A percentile compares a stretch with the other conserved stretches of the same genome.
These are phyloP conservation scores for Carterocephalus palaemon DNA, from an alignment of 2,888 invertebrate genomes.

Conservation along the genomic window DNA sequence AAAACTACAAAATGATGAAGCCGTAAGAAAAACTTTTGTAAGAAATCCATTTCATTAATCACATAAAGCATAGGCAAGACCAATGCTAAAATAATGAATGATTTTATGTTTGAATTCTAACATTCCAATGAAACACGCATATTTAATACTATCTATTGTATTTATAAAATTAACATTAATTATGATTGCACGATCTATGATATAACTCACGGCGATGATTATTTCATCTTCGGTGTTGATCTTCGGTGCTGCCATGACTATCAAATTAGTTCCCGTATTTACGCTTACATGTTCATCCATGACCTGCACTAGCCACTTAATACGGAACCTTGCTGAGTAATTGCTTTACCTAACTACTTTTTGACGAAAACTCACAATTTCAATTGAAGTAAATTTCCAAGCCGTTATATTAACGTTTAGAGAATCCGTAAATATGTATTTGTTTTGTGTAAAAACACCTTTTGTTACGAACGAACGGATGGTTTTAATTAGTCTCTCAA, in stretches of 20 bases:
- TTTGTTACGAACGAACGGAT: too few relatives aligned
- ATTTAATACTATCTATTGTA: too few relatives aligned
- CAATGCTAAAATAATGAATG: too few relatives aligned
- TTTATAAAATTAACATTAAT: too few relatives aligned
- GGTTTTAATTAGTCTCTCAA: too few relatives aligned
- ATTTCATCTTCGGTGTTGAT: conserved; percentile 36
- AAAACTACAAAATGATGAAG: too few relatives aligned
- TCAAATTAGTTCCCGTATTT: conserved; percentile 54
- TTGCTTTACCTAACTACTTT: conserved; percentile 25
- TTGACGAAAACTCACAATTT: conserved; percentile 17
- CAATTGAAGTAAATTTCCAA: conserved; percentile 2
- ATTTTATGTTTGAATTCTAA: too few relatives aligned
- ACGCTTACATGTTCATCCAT: conserved; percentile 50
- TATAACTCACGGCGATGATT: conserved; percentile 31
- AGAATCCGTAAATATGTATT: not conserved
- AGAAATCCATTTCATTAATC: too few relatives aligned
- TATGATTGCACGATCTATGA: conserved; percentile 32
- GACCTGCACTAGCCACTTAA: conserved; percentile 44
- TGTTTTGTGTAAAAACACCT: too few relatives aligned
- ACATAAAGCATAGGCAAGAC: too few relatives aligned
- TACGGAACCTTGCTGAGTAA: conserved; percentile 31
- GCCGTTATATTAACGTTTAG: not conserved
- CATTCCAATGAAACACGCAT: too few relatives aligned
- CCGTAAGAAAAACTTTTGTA: too few relatives aligned
- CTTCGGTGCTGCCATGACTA: conserved; percentile 43